These are phyloP conservation scores for Mercenaria mercenaria DNA, from an alignment of 1,140 invertebrate species.

Conservation along the genomic window DNA sequence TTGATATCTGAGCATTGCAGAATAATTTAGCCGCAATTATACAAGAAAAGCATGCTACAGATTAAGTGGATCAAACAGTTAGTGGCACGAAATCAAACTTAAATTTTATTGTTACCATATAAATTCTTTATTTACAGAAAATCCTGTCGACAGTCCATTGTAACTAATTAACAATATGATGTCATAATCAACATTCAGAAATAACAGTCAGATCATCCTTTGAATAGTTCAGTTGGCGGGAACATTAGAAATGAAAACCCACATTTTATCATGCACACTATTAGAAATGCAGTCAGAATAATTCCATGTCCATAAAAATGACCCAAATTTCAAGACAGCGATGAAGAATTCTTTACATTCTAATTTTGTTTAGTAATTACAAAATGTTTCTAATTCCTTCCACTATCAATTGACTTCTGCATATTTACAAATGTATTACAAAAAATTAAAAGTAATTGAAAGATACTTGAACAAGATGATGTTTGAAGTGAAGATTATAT, in stretches of 20 bases:
- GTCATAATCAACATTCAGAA: not conserved
- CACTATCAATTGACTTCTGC: not conserved
- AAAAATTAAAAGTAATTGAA: constrained; percentile 10
- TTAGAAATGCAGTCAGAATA: not conserved
- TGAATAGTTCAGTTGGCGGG: not conserved
- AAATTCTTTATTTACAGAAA: no score
- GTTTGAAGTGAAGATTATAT: not conserved
- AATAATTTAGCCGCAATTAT: no score
- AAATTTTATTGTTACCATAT: no score
- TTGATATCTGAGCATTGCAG: no score
- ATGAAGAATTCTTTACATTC: not conserved
- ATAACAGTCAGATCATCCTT: not conserved
- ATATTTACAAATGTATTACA: constrained; percentile 1
- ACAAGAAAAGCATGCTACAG: no score
- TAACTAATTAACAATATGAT: not conserved
- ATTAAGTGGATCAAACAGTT: no score
- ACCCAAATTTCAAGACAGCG: not conserved
- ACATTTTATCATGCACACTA: not conserved
- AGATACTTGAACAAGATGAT: not conserved
- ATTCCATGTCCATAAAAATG: not conserved
- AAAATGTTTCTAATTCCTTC: not conserved
- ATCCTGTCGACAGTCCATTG: not conserved
- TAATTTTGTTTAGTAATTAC: not conserved
- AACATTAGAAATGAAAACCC: not conserved
- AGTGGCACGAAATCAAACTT: no score